Evolutionary conservation across 2,888 invertebrate genomes (phyloP).

Genomic region (Lamproptera curius): DNA sequence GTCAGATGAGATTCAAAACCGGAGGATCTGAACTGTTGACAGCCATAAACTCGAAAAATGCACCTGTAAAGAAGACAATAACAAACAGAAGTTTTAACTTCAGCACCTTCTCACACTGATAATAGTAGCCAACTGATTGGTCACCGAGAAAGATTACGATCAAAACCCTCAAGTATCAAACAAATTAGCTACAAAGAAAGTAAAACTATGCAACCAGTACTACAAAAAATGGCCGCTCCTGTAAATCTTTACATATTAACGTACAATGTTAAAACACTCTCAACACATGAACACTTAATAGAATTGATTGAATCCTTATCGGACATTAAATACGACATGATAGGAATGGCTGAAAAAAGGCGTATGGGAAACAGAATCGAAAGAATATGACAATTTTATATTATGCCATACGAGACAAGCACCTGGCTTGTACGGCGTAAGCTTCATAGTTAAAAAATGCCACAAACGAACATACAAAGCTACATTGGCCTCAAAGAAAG

Average conservation of each 20-base stretch:
- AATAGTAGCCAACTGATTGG: conserved; percentile 25
- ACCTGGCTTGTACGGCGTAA: too few species aligned
- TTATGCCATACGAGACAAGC: conserved; percentile 5
- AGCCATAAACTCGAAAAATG: too few species aligned
- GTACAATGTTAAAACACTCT: conserved; percentile 6
- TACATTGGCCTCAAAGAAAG: too few species aligned
- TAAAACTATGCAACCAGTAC: too few species aligned
- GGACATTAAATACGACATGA: conserved; percentile 5
- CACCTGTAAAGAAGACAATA: too few species aligned
- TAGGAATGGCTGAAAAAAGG: conserved; percentile 4
- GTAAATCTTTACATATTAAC: conserved; percentile 6
- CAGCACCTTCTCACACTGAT: too few species aligned
- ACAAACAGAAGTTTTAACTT: too few species aligned
- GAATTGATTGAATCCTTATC: conserved; percentile 4
- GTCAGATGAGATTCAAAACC: too few species aligned
- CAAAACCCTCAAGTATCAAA: conserved; percentile 25
- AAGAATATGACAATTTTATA: conserved; percentile 7
- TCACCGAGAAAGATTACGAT: conserved; percentile 23
- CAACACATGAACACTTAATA: background rate
- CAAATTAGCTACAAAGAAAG: too few species aligned
- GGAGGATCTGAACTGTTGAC: too few species aligned
- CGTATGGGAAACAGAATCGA: background rate
- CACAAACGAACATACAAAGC: too few species aligned
- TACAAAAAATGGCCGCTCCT: background rate
- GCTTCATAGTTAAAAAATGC: too few species aligned